phyloP scores from a whole-genome alignment of 2,113 vertebrate species.

The Spermophilus dauricus region DNA sequence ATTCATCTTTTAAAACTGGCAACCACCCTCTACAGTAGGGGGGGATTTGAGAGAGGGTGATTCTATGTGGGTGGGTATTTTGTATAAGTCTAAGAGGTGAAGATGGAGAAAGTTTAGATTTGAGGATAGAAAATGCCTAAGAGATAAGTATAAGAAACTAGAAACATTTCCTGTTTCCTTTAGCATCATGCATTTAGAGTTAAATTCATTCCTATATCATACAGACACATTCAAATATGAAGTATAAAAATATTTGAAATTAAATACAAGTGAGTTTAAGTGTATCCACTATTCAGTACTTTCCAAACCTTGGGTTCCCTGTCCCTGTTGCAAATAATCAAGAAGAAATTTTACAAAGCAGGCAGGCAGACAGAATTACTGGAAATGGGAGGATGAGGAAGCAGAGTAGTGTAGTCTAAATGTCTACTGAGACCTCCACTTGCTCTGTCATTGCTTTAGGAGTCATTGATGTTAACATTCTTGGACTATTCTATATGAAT shows the following conservation, averaged over 20 bases:
- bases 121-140: background rate
- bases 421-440: constrained; percentile 45
- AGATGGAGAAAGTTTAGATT: background rate
- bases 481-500: constrained; percentile 59
- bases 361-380: background rate
- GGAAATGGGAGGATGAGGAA: background rate
- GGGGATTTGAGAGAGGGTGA: background rate
- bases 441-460: constrained; percentile 44
- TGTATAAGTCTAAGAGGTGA: constrained; percentile 55
- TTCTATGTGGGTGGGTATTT: background rate
- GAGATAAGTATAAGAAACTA: constrained; percentile 6
- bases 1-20: constrained; percentile 41
- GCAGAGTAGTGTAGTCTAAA: background rate
- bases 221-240: constrained; percentile 41
- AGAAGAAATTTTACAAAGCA: constrained; percentile 56
- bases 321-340: constrained; percentile 40
- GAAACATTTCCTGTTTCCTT: constrained; percentile 25
- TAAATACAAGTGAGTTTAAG: constrained; percentile 47
- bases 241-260: constrained; percentile 53
- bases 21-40: background rate
- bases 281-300: background rate
- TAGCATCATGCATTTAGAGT: constrained; percentile 15
- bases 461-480: constrained; percentile 65
- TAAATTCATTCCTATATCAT: constrained; percentile 50
- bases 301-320: constrained; percentile 37